A percentile compares a stretch with the other conserved stretches of the same genome.
These are phyloP conservation scores for Drosophila chauvacae DNA, from an alignment of 1,140 invertebrate species.

Conservation along the genomic window DNA sequence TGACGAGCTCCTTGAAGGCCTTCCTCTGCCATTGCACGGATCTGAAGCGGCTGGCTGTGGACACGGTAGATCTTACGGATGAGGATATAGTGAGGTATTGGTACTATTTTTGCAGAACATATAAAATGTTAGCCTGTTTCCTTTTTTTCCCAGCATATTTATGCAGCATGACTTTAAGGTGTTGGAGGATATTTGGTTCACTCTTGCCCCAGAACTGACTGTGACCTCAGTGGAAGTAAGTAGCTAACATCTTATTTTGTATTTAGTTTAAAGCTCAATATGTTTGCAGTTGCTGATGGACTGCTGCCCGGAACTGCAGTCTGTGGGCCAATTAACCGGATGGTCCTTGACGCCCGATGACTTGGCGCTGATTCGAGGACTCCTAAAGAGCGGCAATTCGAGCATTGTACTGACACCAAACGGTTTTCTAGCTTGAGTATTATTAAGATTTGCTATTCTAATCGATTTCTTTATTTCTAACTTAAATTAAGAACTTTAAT, in stretches of 20 bases:
- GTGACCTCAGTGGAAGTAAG: slow-evolving; percentile 86
- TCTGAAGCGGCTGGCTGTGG: slow-evolving; percentile 87
- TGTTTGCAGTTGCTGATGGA: slow-evolving; percentile 85
- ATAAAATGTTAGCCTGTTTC: not conserved
- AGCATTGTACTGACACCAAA: slow-evolving; percentile 86
- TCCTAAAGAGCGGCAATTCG: slow-evolving; percentile 87
- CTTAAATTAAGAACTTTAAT: too few species aligned
- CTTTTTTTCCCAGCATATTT: slow-evolving; percentile 82
- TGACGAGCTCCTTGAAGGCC: slow-evolving; percentile 86
- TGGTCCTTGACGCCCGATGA: slow-evolving; percentile 88
- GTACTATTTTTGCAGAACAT: not conserved
- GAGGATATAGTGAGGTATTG: slow-evolving; percentile 87
- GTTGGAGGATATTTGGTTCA: slow-evolving; percentile 88
- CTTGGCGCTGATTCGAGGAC: slow-evolving; percentile 87
- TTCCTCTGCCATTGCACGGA: slow-evolving; percentile 86
- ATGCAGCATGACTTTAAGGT: slow-evolving; percentile 86
- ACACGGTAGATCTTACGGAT: slow-evolving; percentile 84
- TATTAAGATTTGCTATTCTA: slow-evolving; percentile 36
- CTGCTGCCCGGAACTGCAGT: slow-evolving; percentile 87
- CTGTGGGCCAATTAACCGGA: slow-evolving; percentile 87
- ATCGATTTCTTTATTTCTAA: not conserved
- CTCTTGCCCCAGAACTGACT: slow-evolving; percentile 87
- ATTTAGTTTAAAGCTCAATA: not conserved
- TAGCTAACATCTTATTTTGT: accelerated
- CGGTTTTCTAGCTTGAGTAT: slow-evolving; percentile 85